Evolutionary conservation across 2,888 invertebrate genomes (phyloP).

Genomic region (Psylliodes chrysocephalus): DNA sequence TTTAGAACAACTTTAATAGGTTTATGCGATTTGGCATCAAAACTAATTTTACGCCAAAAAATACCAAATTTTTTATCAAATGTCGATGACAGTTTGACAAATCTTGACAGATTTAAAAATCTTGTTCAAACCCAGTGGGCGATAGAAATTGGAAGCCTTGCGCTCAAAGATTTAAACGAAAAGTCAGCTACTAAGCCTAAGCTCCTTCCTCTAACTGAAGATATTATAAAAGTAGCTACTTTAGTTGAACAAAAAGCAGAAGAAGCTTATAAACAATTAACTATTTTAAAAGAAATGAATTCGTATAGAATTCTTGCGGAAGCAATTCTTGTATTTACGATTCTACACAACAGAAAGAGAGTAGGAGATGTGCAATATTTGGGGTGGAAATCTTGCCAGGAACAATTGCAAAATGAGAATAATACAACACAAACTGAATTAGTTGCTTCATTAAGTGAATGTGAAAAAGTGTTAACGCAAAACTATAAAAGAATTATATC

Average conservation of each 20-base stretch:
- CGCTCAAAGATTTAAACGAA: neutral
- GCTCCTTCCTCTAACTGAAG: conserved; percentile 28
- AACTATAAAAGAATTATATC: neutral
- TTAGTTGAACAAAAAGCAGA: conserved; percentile 42
- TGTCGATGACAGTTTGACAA: conserved; percentile 19
- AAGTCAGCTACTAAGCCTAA: neutral
- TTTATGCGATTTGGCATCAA: conserved; percentile 37
- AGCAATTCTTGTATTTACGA: conserved; percentile 35
- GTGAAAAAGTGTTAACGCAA: neutral
- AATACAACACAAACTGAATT: conserved; percentile 24
- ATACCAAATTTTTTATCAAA: conserved; percentile 7
- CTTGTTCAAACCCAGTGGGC: conserved; percentile 1
- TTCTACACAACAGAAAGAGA: conserved; percentile 41
- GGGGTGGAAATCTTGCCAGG: conserved; percentile 31
- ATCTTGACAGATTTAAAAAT: conserved; percentile 29
- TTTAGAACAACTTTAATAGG: conserved; percentile 38
- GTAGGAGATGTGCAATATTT: conserved; percentile 40
- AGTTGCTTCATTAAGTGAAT: neutral
- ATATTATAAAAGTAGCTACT: conserved; percentile 44
- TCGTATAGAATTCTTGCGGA: conserved; percentile 32
- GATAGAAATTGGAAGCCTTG: conserved; percentile 6
- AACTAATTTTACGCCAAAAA: conserved; percentile 36
- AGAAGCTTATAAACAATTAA: conserved; percentile 24
- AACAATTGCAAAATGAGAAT: conserved; percentile 16
- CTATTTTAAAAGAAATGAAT: conserved; percentile 13